phyloP scores from a whole-genome alignment of 2,797 vertebrate species.

The Clarias platycephalus region DNA sequence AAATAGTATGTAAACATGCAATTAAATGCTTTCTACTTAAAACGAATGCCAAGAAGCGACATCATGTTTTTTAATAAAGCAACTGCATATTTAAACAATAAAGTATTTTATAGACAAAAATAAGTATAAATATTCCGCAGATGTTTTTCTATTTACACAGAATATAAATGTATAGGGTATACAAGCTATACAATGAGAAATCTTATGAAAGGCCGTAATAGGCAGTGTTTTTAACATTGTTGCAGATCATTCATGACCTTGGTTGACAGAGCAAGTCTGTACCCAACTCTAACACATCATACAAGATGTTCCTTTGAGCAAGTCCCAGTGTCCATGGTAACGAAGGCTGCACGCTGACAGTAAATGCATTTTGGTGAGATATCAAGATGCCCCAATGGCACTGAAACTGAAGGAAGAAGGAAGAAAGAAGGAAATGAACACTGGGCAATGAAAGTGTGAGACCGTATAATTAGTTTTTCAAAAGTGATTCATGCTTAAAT shows the following conservation, averaged over 20 bases:
- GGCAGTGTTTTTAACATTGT: neutral
- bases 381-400: conserved; percentile 24
- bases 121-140: neutral
- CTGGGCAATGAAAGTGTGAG: neutral
- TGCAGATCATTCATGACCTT: conserved; percentile 25
- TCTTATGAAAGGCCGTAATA: conserved; percentile 2
- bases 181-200: neutral
- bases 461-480: neutral
- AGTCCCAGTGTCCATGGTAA: conserved; percentile 73
- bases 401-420: neutral
- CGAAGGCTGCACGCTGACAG: conserved; percentile 59
- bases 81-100: neutral
- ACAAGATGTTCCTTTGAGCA: conserved; percentile 41
- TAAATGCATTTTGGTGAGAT: conserved; percentile 33
- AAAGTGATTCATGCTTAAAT: neutral
- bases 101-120: too few species aligned
- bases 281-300: conserved; percentile 1
- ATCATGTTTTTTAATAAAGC: neutral
- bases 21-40: neutral
- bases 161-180: neutral
- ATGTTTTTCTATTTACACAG: neutral
- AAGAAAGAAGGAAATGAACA: neutral
- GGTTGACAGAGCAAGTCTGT: neutral
- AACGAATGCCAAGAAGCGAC: neutral
- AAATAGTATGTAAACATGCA: neutral